These are phyloP conservation scores for Cryptoleucopteryx plumbea DNA, from an alignment of 2,113 vertebrate genomes.

Conservation along the genomic window DNA sequence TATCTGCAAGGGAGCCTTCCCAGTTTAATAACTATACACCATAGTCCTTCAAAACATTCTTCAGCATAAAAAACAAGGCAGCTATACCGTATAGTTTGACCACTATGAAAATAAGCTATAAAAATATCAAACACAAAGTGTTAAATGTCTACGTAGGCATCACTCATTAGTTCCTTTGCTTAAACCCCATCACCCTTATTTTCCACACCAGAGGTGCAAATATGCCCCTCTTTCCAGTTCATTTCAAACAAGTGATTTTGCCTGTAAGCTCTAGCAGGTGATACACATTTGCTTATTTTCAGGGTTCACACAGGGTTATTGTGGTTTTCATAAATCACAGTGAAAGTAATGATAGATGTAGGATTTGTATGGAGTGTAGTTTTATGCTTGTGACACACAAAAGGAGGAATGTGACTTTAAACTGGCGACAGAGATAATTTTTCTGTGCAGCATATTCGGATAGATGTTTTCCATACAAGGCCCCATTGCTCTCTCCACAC, in stretches of 20 bases:
- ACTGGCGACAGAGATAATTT: background rate
- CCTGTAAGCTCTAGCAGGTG: background rate
- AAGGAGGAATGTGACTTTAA: background rate
- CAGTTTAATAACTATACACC: background rate
- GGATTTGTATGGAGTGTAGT: background rate
- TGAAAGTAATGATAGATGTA: background rate
- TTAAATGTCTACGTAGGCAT: background rate
- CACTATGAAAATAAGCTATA: background rate
- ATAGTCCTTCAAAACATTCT: background rate
- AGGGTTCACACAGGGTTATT: background rate
- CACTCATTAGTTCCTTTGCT: background rate
- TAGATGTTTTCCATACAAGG: background rate
- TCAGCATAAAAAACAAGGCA: background rate
- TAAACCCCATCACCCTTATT: background rate
- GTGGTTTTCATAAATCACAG: background rate
- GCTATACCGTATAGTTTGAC: background rate
- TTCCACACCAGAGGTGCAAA: background rate
- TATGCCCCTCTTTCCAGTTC: background rate
- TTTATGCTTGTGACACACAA: background rate
- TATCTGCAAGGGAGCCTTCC: background rate
- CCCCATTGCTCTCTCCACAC: background rate
- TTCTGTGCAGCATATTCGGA: background rate
- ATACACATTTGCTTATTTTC: background rate
- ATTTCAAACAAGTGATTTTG: background rate
- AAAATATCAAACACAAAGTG: background rate